Evolutionary conservation across 2,113 vertebrate species (phyloP).

Genomic region (Amazona guildingii): DNA sequence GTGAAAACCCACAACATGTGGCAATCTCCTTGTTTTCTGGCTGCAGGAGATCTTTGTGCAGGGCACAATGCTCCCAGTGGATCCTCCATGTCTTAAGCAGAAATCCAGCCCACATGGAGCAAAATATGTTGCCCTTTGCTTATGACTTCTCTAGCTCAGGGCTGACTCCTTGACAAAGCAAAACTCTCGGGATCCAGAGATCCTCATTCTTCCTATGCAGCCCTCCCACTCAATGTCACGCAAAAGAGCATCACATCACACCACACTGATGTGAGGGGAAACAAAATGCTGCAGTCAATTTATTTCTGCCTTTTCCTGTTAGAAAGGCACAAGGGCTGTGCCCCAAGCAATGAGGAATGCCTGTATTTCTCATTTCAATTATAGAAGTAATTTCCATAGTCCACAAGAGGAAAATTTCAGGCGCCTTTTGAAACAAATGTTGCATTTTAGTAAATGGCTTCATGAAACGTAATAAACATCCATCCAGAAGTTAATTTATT

Average conservation of each 20-base stretch:
- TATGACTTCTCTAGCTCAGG: background rate
- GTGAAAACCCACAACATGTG: background rate
- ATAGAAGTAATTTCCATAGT: slow-evolving; percentile 2
- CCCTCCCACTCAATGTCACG: fast-evolving
- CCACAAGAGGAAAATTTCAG: background rate
- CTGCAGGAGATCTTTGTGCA: background rate
- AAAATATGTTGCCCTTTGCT: background rate
- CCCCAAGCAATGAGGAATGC: background rate
- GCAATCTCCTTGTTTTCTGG: background rate
- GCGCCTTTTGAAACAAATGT: slow-evolving; percentile 4
- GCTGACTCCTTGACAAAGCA: background rate
- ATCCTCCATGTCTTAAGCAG: background rate
- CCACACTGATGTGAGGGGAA: background rate
- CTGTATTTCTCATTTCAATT: slow-evolving; percentile 5
- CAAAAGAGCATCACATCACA: fast-evolving
- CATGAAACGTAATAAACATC: slow-evolving; percentile 51
- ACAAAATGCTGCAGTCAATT: background rate
- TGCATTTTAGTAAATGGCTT: background rate
- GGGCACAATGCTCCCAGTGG: background rate
- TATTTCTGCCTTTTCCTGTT: background rate
- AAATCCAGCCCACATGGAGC: background rate
- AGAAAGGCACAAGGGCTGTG: background rate
- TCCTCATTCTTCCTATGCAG: background rate
- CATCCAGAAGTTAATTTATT: slow-evolving; percentile 39
- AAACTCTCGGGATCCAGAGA: background rate